phyloP scores from a whole-genome alignment of 2,113 vertebrate genomes.

The Bufo gargarizans region DNA sequence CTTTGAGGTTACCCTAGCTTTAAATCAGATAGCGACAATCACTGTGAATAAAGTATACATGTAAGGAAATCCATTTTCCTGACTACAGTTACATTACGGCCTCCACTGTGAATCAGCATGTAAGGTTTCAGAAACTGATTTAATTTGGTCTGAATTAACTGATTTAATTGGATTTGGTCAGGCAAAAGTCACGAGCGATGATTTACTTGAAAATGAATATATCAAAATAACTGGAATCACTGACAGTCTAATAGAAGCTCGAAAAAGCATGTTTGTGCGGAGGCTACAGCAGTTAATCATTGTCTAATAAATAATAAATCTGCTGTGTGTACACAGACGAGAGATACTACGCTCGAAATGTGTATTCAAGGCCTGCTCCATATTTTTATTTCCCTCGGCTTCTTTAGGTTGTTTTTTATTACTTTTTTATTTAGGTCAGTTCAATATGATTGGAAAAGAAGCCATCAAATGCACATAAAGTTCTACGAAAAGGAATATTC shows the following conservation, averaged over 20 bases:
- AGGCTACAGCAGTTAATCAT: conserved; percentile 32
- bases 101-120: conserved; percentile 47
- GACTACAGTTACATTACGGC: conserved; percentile 47
- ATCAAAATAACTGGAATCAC: conserved; percentile 49
- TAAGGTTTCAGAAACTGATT: conserved; percentile 46
- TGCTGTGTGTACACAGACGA: background rate
- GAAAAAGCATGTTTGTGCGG: conserved; percentile 27
- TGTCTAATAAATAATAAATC: conserved; percentile 53
- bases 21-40: conserved; percentile 48
- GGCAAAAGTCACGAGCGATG: conserved; percentile 44
- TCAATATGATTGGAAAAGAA: background rate
- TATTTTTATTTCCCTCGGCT: background rate
- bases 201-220: conserved; percentile 57
- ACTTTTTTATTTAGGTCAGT: background rate
- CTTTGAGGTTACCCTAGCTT: conserved; percentile 52
- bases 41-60: conserved; percentile 55
- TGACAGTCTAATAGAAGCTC: conserved; percentile 16
- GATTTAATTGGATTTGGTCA: conserved; percentile 56
- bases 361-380: background rate
- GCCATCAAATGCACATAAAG: no score
- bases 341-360: background rate
- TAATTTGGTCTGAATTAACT: no score
- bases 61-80: conserved; percentile 48
- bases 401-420: background rate
- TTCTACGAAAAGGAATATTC: no score